A percentile compares a stretch with the other conserved stretches of the same genome.
These are phyloP conservation scores for Thymelicus sylvestris DNA, from an alignment of 2,888 invertebrate species.

Conservation along the genomic window DNA sequence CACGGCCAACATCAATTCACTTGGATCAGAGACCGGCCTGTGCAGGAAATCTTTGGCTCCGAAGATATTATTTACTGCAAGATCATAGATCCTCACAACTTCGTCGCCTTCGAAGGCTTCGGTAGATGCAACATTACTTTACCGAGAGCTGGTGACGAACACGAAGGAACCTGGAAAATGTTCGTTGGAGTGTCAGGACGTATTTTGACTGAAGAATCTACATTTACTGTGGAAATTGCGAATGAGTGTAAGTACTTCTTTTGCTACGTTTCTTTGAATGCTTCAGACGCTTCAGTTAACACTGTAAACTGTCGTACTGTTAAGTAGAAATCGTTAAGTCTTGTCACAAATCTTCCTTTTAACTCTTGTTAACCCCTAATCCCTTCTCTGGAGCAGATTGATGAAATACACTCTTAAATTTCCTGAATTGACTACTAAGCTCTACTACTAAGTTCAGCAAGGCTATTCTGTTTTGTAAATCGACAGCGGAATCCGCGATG, in stretches of 20 bases:
- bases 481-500: too few species aligned
- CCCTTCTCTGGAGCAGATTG: too few species aligned
- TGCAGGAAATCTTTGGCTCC: constrained; percentile 58
- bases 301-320: too few species aligned
- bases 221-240: constrained; percentile 52
- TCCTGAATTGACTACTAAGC: too few species aligned
- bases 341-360: too few species aligned
- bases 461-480: too few species aligned
- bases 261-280: background rate
- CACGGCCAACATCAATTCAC: constrained; percentile 3
- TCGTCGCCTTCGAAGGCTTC: constrained; percentile 59
- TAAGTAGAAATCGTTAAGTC: too few species aligned
- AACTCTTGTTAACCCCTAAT: too few species aligned
- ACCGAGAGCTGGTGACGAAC: constrained; percentile 53
- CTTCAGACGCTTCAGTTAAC: too few species aligned
- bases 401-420: too few species aligned
- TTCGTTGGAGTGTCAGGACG: constrained; percentile 54
- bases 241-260: constrained; percentile 51
- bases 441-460: too few species aligned
- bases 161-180: constrained; percentile 64
- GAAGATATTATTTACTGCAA: constrained; percentile 65
- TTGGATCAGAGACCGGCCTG: constrained; percentile 52
- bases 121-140: constrained; percentile 63
- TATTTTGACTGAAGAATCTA: constrained; percentile 52
- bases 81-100: constrained; percentile 51